Base-by-base conservation (phyloP, 2,888 invertebrate species). In the Helicoverpa assulta region DNA sequence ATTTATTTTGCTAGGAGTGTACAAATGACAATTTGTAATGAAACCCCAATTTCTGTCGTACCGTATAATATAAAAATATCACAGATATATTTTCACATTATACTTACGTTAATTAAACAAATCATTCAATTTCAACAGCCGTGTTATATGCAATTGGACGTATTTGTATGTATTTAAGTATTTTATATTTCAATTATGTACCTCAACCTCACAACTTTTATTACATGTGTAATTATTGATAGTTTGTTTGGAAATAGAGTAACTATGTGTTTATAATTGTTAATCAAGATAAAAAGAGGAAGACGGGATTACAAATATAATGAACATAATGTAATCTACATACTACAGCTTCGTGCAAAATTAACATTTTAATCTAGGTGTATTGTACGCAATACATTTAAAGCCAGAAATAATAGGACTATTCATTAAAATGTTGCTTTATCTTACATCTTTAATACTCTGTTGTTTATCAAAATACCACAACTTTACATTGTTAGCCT, bases 21-120 rank as follows among this genome's bases (percentile, higher is more conserved):
- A 37, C 10, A 37, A 12, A 12, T 37, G 2, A 12, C 7, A 5
- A 18, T 51, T 37, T 29, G 63, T 72, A 70, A 68, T 55, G 73
- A 64, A 70, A 61, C 40, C 21, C 26, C 40, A n/a, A 16, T 0
- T 68, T 67, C 33, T 72, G 57, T 67, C 86, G 86, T 84, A 86
- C 55, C 89, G 85, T 91, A 89, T 91, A 92, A 90, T 91, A 90
- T 83, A 89, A 90, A 91, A 89, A 89, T 92, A 93, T 92, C 92
- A 92, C 90, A 93, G 55, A 68, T 75, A 85, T 86, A 88, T 90
- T 89, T 90, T 88, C 76, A 89, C 86, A 89, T 89, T 88, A 89
- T 85, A 87, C 80, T 77, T 81, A 86, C 78, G 80, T 71, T 73
- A 65, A 52, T 50, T 58, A 51, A 58, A 33, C 19, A 47, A 67